Evolutionary conservation across 2,797 vertebrate genomes (phyloP).

Genomic region (Pipistrellus kuhlii): DNA sequence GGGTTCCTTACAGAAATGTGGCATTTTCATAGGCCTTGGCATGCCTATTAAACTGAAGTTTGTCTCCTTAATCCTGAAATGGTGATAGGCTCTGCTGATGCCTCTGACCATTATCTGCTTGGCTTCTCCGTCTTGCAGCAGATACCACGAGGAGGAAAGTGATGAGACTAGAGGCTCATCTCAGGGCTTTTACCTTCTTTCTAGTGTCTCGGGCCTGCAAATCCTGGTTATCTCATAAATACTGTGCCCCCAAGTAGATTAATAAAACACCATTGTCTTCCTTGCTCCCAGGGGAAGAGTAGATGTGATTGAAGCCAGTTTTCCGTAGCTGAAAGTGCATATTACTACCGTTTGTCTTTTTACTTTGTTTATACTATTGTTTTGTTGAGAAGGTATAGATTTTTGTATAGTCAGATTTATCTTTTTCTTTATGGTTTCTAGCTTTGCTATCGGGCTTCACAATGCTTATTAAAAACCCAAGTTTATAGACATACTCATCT

Average conservation of each 20-base stretch:
- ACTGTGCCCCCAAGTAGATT: background rate
- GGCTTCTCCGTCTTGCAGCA: background rate
- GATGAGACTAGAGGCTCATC: accelerated
- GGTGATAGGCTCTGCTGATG: background rate
- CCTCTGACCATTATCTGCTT: background rate
- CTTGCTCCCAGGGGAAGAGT: background rate
- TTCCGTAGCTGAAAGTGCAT: background rate
- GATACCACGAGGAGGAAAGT: accelerated
- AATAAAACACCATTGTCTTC: background rate
- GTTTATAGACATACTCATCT: background rate
- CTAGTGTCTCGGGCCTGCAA: background rate
- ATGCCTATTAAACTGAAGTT: accelerated
- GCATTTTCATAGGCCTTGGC: background rate
- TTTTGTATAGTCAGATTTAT: background rate
- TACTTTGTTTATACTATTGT: background rate
- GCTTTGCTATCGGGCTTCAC: background rate
- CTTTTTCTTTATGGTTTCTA: constrained; percentile 27
- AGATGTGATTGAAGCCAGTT: background rate
- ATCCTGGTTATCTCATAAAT: background rate
- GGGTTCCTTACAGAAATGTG: background rate
- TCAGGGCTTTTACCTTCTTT: background rate
- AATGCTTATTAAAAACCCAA: constrained; percentile 31
- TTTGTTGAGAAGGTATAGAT: constrained; percentile 25
- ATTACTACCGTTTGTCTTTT: background rate
- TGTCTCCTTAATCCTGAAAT: background rate